phyloP scores from a whole-genome alignment of 2,888 invertebrate species.

The Stenichneumon culpator region DNA sequence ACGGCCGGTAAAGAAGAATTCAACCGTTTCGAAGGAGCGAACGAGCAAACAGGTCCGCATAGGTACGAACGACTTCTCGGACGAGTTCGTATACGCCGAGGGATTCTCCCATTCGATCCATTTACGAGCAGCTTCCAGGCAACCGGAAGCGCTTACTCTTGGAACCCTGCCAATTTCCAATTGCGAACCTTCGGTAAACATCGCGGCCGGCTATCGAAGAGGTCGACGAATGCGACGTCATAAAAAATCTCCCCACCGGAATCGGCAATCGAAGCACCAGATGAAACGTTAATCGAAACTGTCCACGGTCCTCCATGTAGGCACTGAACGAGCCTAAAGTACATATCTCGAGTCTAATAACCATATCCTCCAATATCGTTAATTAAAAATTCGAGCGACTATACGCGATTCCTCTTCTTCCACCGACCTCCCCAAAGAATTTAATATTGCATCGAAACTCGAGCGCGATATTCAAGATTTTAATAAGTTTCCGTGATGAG shows the following conservation, averaged over 20 bases:
- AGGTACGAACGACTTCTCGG: conserved; percentile 32
- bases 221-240: conserved; percentile 26
- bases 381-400: conserved; percentile 16
- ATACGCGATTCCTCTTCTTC: background rate
- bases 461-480: conserved; percentile 47
- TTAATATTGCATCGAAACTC: conserved; percentile 12
- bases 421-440: background rate
- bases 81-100: conserved; percentile 34
- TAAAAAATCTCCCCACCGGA: background rate
- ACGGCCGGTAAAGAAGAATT: background rate
- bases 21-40: too few species aligned
- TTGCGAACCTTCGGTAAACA: conserved; percentile 59
- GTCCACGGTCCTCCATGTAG: background rate
- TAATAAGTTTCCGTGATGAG: conserved; percentile 64
- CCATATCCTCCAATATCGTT: conserved; percentile 15
- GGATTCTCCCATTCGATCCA: conserved; percentile 56
- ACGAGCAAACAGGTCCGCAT: background rate
- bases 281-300: conserved; percentile 33
- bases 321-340: background rate
- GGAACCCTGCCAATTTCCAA: conserved; percentile 68
- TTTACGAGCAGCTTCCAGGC: conserved; percentile 58
- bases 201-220: conserved; percentile 45
- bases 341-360: conserved; percentile 16
- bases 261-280: too few species aligned
- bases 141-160: conserved; percentile 59